phyloP scores from a whole-genome alignment of 2,888 invertebrate species.

The Caprella mutica region DNA sequence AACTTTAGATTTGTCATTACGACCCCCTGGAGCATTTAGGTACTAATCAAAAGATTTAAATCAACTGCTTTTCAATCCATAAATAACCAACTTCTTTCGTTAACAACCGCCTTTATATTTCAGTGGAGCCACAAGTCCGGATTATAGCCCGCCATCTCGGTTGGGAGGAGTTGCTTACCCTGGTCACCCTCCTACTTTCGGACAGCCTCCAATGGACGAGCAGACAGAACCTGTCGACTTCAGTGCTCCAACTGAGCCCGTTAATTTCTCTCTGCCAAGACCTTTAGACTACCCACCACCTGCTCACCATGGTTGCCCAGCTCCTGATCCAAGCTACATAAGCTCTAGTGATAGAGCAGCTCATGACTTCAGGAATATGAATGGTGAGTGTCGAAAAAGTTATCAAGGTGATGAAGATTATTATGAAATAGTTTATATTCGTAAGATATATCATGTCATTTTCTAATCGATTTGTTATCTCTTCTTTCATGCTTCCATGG shows the following conservation, averaged over 20 bases:
- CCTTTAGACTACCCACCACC: slow-evolving; percentile 32
- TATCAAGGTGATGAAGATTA: too few species aligned
- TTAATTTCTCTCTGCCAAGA: slow-evolving; percentile 31
- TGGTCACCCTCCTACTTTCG: slow-evolving; percentile 24
- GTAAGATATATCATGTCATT: background rate
- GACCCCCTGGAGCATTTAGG: slow-evolving; percentile 31
- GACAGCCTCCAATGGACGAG: slow-evolving; percentile 34
- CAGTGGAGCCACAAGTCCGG: slow-evolving; percentile 33
- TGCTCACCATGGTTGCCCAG: slow-evolving; percentile 24
- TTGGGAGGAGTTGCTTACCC: slow-evolving; percentile 28
- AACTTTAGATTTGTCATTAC: slow-evolving; percentile 31
- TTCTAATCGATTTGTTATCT: background rate
- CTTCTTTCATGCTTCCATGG: background rate
- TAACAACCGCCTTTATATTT: background rate
- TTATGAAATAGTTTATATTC: background rate
- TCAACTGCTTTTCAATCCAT: too few species aligned
- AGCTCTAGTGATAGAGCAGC: slow-evolving; percentile 22
- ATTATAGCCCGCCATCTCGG: slow-evolving; percentile 34
- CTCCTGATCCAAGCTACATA: slow-evolving; percentile 24
- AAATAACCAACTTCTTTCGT: too few species aligned
- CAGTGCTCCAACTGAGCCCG: slow-evolving; percentile 35
- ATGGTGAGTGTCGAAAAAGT: slow-evolving; percentile 18
- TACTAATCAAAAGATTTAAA: too few species aligned
- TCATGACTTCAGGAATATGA: slow-evolving; percentile 32
- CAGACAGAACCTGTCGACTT: slow-evolving; percentile 43